Percentiles rank a stretch among this genome's conserved stretches.
Conservation (phyloP, 2,888 invertebrate species). For the Leucozona laternaria region DNA sequence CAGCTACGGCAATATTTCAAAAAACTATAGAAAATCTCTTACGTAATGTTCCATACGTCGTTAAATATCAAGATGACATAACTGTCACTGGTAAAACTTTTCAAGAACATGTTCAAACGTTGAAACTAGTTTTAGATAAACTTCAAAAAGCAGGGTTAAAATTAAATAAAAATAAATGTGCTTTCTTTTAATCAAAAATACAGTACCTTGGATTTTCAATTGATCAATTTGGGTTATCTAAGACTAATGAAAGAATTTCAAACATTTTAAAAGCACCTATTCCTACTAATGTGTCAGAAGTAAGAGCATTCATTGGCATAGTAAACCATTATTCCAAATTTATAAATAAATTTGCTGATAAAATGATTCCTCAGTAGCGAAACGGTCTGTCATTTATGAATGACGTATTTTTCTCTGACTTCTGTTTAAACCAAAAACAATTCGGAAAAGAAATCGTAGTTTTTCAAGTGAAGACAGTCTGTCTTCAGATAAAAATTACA, state of each 20-base stretch:
- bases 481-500: too few species aligned
- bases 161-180: slow-evolving; percentile 8
- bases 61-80: slow-evolving; percentile 41
- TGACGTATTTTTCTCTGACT: too few species aligned
- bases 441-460: too few species aligned
- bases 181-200: slow-evolving; percentile 21
- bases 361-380: slow-evolving; percentile 27
- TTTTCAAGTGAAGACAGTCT: too few species aligned
- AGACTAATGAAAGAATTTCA: slow-evolving; percentile 4
- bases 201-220: slow-evolving; percentile 24
- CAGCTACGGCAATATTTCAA: slow-evolving; percentile 17
- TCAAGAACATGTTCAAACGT: slow-evolving; percentile 23
- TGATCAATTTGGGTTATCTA: slow-evolving; percentile 10
- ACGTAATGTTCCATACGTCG: slow-evolving; percentile 12
- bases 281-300: slow-evolving; percentile 9
- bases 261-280: slow-evolving; percentile 8
- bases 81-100: slow-evolving; percentile 30
- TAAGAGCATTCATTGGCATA: slow-evolving; percentile 5
- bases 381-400: too few species aligned
- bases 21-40: slow-evolving; percentile 23
- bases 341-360: slow-evolving; percentile 6
- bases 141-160: slow-evolving; percentile 6
- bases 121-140: slow-evolving; percentile 8
- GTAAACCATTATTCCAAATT: slow-evolving; percentile 18
- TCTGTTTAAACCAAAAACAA: too few species aligned